A percentile compares a stretch with the other conserved stretches of the same genome.
Evolutionary conservation across 2,888 invertebrate genomes (phyloP).

Genomic region (Thecophora atra): DNA sequence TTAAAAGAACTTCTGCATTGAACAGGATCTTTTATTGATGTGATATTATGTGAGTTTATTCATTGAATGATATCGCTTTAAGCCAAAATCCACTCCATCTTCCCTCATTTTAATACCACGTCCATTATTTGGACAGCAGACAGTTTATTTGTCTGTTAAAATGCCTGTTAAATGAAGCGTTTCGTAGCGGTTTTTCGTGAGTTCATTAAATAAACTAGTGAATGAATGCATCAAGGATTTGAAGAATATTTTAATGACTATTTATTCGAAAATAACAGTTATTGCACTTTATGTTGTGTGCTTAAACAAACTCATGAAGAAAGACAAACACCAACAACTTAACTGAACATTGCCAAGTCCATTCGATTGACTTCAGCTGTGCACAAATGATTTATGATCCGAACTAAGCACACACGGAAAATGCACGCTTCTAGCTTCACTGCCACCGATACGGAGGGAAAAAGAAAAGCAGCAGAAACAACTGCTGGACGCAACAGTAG

Average conservation of each 20-base stretch:
- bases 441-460: not conserved
- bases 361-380: not conserved
- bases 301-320: not conserved
- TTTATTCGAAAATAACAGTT: not conserved
- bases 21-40: no score
- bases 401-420: not conserved
- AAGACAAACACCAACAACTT: not conserved
- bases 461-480: not conserved
- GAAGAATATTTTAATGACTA: not conserved
- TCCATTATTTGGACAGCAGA: constrained; percentile 10
- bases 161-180: constrained; percentile 33
- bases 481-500: not conserved
- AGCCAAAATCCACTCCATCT: not conserved
- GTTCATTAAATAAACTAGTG: not conserved
- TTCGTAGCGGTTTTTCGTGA: not conserved
- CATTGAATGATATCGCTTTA: not conserved
- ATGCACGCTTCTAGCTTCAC: constrained; percentile 4
- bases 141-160: constrained; percentile 30
- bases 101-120: not conserved
- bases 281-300: not conserved
- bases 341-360: not conserved
- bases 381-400: constrained; percentile 30
- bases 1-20: no score
- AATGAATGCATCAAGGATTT: not conserved
- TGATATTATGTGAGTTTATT: not conserved